Base-by-base conservation (phyloP, 2,797 vertebrate species). In the Sebastes itinus region DNA sequence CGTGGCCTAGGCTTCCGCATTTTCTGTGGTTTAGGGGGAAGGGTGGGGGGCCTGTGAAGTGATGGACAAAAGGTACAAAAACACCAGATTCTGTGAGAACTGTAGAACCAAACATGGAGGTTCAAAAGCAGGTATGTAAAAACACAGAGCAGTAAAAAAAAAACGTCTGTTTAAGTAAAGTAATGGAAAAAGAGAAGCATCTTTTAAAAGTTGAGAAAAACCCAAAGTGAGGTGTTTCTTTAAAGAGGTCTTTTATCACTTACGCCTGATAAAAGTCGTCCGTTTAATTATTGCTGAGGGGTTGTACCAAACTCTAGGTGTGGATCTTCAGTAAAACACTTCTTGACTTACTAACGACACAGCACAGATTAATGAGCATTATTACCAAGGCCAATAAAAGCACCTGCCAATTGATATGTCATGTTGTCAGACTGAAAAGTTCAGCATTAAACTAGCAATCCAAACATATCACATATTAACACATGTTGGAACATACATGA, bases 21-120 rank as follows among this genome's bases (percentile, higher is more conserved):
- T 99, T 99, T 99, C 98, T 99, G 99, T 97, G 98, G 98, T 92
- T 99, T 99, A 94, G 98, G 98, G 97, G 99, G 98, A 90, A 99
- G 97, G 92, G 96, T 97, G 92, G 98, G 98, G 96, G 99, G 98
- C 96, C 99, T 99, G 95, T 92, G 95, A 95, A 96, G 95, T 94
- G 54, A 94, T 90, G 95, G 95, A 94, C 85, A 93, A 85, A 84
- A 81, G 82, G 81, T 80, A 92, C 81, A 93, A 83, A 84, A 87
- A 93, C 83, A 93, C 63, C 61, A 87, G 54, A 84, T 71, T 92
- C 60, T 87, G 77, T 90, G 67, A 91, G 62, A 88, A 86, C 68
- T 68, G 49, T 55, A 60, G 33, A 87, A 64, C n/a, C 54, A 78
- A 78, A 67, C 30, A 23, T 10, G 38, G 38, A 65, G 65, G 22